Conservation (phyloP, 2,113 vertebrate species). For the Muntiacus reevesi region DNA sequence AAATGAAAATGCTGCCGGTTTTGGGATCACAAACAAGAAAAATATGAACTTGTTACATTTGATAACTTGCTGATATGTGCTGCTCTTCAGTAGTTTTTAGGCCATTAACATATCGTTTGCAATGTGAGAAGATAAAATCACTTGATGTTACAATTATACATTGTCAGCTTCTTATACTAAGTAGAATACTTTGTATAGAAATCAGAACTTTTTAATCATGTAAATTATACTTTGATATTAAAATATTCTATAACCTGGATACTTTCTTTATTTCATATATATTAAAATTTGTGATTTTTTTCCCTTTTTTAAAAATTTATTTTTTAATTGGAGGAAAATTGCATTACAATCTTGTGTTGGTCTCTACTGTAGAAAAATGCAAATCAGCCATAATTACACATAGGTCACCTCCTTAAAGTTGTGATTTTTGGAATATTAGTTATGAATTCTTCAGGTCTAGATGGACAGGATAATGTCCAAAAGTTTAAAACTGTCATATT, state of each 20-base stretch:
- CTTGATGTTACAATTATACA: neutral
- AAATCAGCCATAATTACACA: neutral
- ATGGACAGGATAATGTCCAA: neutral
- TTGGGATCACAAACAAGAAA: conserved; percentile 61
- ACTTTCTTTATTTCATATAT: neutral
- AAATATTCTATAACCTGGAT: conserved; percentile 8
- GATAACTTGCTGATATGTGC: neutral
- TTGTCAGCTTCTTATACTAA: neutral
- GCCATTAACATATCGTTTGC: neutral
- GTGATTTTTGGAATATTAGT: neutral
- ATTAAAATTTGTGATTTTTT: neutral
- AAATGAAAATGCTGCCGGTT: conserved; percentile 81
- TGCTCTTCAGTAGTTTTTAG: neutral
- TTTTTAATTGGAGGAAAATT: neutral
- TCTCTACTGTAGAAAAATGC: neutral
- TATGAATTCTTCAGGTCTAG: neutral
- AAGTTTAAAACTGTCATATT: neutral
- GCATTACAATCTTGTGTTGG: neutral
- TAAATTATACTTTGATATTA: conserved; percentile 31
- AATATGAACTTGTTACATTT: neutral
- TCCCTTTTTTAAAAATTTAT: neutral
- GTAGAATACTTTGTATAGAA: neutral
- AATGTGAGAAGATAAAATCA: neutral
- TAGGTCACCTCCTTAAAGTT: neutral
- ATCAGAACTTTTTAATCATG: neutral